Conservation (phyloP, 2,888 invertebrate genomes). For the Euzophera pinguis region DNA sequence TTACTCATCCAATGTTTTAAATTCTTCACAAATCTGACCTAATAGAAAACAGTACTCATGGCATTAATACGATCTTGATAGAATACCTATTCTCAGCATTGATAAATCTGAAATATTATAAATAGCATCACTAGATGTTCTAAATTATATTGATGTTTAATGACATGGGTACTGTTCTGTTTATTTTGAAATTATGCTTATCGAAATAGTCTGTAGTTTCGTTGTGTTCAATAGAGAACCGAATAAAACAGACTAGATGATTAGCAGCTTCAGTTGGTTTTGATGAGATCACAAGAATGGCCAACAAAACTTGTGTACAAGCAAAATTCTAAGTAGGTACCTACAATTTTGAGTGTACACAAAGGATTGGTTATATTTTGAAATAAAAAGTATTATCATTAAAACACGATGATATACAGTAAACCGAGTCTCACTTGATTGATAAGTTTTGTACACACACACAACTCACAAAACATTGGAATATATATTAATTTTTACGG, state of each 20-base stretch:
- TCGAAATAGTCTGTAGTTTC: slow-evolving; percentile 16
- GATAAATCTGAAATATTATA: too few species aligned
- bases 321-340: background rate
- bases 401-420: background rate
- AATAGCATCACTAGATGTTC: too few species aligned
- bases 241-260: slow-evolving; percentile 7
- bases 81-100: too few species aligned
- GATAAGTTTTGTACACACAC: background rate
- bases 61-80: slow-evolving; percentile 38
- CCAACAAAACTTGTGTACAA: slow-evolving; percentile 6
- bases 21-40: slow-evolving; percentile 13
- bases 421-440: slow-evolving; percentile 21
- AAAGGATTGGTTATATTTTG: background rate
- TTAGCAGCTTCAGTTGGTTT: slow-evolving; percentile 8
- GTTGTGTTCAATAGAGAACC: background rate
- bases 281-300: background rate
- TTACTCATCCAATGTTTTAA: slow-evolving; percentile 12
- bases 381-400: too few species aligned
- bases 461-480: background rate
- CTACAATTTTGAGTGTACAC: slow-evolving; percentile 2
- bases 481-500: background rate
- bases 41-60: slow-evolving; percentile 39
- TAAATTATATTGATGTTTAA: slow-evolving; percentile 34
- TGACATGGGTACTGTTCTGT: slow-evolving; percentile 38
- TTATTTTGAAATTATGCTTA: slow-evolving; percentile 6